phyloP scores from a whole-genome alignment of 2,113 vertebrate species.

The Girardinichthys multiradiatus region DNA sequence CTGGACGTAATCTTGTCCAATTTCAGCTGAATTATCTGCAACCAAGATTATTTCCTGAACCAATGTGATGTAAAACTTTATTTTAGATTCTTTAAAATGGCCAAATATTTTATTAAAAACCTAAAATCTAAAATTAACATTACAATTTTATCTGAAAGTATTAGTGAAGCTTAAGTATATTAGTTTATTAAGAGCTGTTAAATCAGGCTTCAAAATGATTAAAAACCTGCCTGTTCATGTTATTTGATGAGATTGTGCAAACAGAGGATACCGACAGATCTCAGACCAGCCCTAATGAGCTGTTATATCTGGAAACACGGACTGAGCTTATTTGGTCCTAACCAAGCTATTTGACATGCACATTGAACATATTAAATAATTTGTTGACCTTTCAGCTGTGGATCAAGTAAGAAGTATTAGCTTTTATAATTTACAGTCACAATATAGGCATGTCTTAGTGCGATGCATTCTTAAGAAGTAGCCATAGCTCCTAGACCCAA shows the following conservation, averaged over 20 bases:
- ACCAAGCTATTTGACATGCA: too few relatives aligned
- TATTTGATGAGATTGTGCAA: not conserved
- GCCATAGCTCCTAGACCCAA: too few relatives aligned
- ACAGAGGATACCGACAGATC: too few relatives aligned
- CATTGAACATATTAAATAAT: too few relatives aligned
- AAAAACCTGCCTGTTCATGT: not conserved
- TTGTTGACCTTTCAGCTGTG: too few relatives aligned
- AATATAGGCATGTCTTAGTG: too few relatives aligned
- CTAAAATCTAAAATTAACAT: too few relatives aligned
- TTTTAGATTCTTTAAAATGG: too few relatives aligned
- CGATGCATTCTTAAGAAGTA: too few relatives aligned
- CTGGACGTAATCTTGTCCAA: constrained; percentile 16
- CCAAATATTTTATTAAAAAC: too few relatives aligned
- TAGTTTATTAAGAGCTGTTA: not conserved
- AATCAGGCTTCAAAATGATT: not conserved
- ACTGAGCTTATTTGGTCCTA: not conserved
- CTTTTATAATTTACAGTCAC: too few relatives aligned
- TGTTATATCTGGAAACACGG: not conserved
- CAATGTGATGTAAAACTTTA: constrained; percentile 3
- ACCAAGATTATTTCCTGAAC: constrained; percentile 15
- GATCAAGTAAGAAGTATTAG: too few relatives aligned
- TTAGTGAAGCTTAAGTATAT: not conserved
- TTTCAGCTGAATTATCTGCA: constrained; percentile 16
- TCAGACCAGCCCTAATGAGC: not conserved
- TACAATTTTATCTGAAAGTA: not conserved